Evolutionary conservation across 1,140 invertebrate species (phyloP), one percentile per base, ranked within the genome.

Genomic region (Steinernema feltiae): DNA sequence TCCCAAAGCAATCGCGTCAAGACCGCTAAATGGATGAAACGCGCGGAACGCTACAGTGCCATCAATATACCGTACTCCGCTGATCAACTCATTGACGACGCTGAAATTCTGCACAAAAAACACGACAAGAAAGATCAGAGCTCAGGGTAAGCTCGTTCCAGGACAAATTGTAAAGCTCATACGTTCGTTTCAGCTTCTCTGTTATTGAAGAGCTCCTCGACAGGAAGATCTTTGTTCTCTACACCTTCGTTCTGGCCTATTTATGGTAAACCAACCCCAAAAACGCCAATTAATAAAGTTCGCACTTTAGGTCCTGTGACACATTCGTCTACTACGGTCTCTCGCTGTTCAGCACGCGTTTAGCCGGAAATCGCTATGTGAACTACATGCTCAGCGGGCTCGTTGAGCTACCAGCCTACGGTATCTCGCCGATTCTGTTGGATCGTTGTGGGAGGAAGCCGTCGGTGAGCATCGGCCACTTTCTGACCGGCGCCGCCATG

Each of bases 321-420:
- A 85, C 82, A 69, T 75, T 88, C 69, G 86, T 87, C 3, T 88
- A 88, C 76, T 88, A 87, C 75, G 88, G 87, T 21, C 76, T 88
- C 46, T 83, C 83, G 21, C 75, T 88, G 32, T 85, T 84, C 30
- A 82, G 84, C 7, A 75, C 83, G 0, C 71, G 85, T 21, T 46
- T 88, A 35, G 81, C 80, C 30, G 88, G 87, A 3, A 83, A 87
- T 72, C 78, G 79, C 1, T 87, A 82, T 75, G 32, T 87, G 1
- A 88, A 88, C 70, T 87, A 84, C 73, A 81, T 87, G 30, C 70
- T 87, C 1, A 77, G 80, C 30, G 85, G 81, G 12, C 27, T 86
- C 1, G 75, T 87, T n/a, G 87, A 88, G 70, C 73, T 87, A 29
- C 86, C 87, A 0, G 81, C 81, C 1, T 81, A 82, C 73, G 32